These are phyloP conservation scores for Caranx melampygus DNA, from an alignment of 2,113 vertebrate species.

Conservation along the genomic window DNA sequence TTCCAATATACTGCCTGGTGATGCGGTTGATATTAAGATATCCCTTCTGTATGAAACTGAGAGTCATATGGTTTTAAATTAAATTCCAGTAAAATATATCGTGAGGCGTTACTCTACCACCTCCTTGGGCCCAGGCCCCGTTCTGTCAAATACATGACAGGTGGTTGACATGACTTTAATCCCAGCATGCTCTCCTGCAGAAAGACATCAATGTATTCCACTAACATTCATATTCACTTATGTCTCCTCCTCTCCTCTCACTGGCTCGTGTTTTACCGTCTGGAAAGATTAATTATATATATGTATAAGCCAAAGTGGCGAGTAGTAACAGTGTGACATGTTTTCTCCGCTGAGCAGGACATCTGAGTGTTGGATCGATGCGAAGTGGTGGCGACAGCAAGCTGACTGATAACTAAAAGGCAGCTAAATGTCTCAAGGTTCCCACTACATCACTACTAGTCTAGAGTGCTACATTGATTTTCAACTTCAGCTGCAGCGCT, in stretches of 20 bases:
- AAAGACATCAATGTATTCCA: conserved; percentile 19
- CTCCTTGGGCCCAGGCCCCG: conserved; percentile 30
- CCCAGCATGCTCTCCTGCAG: conserved; percentile 13
- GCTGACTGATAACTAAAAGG: conserved; percentile 26
- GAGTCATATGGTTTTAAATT: conserved; percentile 18
- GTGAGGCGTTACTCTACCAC: not conserved
- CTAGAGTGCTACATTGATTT: conserved; percentile 22
- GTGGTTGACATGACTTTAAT: conserved; percentile 48
- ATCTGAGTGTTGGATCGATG: conserved; percentile 18
- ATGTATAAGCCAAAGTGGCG: not conserved
- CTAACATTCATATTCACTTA: conserved; percentile 15
- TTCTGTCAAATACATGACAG: conserved; percentile 58
- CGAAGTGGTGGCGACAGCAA: not conserved
- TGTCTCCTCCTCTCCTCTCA: conserved; percentile 16
- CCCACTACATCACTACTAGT: not conserved
- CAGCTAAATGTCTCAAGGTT: conserved; percentile 16
- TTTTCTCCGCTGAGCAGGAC: conserved; percentile 11
- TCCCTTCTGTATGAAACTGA: conserved; percentile 8
- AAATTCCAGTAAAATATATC: conserved; percentile 20
- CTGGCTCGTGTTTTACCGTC: conserved; percentile 24
- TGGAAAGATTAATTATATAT: conserved; percentile 9
- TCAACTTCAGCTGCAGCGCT: not conserved
- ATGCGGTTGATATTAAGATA: conserved; percentile 3
- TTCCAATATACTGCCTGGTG: conserved; percentile 24
- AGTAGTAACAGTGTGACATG: conserved; percentile 15